Base-by-base conservation (phyloP, 2,888 invertebrate genomes). In the Deroplatys truncata region DNA sequence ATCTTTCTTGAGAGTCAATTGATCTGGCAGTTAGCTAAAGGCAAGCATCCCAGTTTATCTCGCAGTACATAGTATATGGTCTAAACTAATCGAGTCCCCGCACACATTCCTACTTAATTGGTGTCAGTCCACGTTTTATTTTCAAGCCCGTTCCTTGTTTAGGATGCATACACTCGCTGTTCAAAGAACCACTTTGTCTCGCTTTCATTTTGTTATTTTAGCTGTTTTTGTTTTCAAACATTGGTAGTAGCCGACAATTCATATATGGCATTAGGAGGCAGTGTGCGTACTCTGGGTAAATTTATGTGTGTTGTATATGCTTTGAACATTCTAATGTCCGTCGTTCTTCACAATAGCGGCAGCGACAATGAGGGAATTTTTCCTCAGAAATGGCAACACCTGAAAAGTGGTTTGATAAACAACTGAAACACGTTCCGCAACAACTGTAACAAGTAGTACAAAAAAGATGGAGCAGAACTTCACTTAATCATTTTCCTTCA, bases 91-190 rank as follows among this genome's bases (percentile, higher is more conserved):
- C 56, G 56, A 25, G 56, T 72, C 25, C 56, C 49, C 35, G 56
- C 43, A 28, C 86, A 86, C 86, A 86, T 86, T 86, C 86, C 86
- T 13, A 49, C n/a, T 86, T 86, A 86, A 86, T 86, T 86, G 56
- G 28, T 56, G 31, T 86, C n/a, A 86, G 56, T 56, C 56, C 86
- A 28, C n/a, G 20, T 85, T 43, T 43, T 43, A 43, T 43, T 43
- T 43, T 43, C 43, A 43, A 43, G 43, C 43, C 13, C 43, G 43
- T 72, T 72, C 56, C 56, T 72, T 72, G 56, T 72, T 72, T 72
- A 72, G 56, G 56, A 72, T 72, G 56, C 56, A 72, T 25, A 72
- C 56, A 72, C 25, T 20, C 56, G 7, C 56, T 72, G 20, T 72
- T 72, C 56, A 72, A 72, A 72, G 56, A 72, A 72, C 56, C 56